Evolutionary conservation across 1,140 invertebrate genomes (phyloP), one percentile per base, ranked within the genome.

Genomic region (Cydia splendana): DNA sequence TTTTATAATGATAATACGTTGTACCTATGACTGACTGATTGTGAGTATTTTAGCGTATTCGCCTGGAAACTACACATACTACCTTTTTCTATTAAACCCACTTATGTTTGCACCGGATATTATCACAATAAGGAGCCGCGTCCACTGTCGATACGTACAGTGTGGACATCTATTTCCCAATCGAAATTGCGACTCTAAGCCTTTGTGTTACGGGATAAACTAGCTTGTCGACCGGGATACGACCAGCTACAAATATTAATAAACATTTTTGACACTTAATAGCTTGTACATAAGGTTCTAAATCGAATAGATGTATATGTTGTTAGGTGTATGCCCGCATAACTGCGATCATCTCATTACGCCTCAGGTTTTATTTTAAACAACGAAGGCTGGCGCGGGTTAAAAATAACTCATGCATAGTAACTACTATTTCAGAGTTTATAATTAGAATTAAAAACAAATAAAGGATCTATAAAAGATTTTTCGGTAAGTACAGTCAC

Each of bases 311-410:
- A 18, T 4, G 57, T 12, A 10, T 24, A 18, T 4, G 20, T 20
- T 53, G 51, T n/a, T 62, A 62, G 5, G 15, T 57, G 57, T 62
- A 62, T 13, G 34, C 67, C 38, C 67, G 67, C 67, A 71, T 71
- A 71, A 71, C 67, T 71, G 65, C 65, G n/a, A 71, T 20, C 34
- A 71, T 71, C 67, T 71, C 30, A 71, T 71, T 71, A 38, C 24
- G 65, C 24, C 4, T 69, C 65, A 30, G 30, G 30, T 71, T 71
- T 71, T 71, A 71, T 71, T 71, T 71, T 71, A 28, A 71, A 71
- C 67, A 62, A 20, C 20, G 57, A 62, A 62, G 57, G 57, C 57
- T 62, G 20, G 57, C 20, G 20, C 57, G 20, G 57, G 57, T 2
- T 20, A 62, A 62, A 12, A 62, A 62, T 62, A 62, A 24, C 57